phyloP scores from a whole-genome alignment of 2,888 invertebrate species.

The Flabesymbios commensalis region DNA sequence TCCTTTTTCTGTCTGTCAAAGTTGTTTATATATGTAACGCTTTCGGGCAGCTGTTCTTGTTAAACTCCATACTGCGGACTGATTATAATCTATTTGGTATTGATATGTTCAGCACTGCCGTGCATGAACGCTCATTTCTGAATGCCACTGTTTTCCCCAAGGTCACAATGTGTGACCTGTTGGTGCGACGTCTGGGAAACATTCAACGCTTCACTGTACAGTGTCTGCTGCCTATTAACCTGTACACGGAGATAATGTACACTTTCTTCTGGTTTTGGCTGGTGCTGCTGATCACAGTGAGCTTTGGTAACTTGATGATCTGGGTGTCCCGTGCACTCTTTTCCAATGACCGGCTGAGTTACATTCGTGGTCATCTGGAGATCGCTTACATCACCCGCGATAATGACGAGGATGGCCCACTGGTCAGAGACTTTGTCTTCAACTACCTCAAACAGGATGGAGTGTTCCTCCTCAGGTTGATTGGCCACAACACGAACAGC shows the following conservation, averaged over 20 bases:
- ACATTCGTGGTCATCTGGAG: constrained; percentile 47
- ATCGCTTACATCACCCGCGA: background rate
- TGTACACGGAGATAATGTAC: constrained; percentile 32
- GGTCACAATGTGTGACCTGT: constrained; percentile 17
- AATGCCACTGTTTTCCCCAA: constrained; percentile 10
- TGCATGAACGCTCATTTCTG: background rate
- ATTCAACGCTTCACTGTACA: constrained; percentile 47
- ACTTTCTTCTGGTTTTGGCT: constrained; percentile 46
- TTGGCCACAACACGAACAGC: constrained; percentile 28
- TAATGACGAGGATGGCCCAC: background rate
- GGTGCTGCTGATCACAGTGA: constrained; percentile 45
- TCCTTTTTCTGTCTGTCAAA: constrained; percentile 10
- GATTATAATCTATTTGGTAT: constrained; percentile 7
- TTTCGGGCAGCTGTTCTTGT: constrained; percentile 17
- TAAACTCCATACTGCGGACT: constrained; percentile 6
- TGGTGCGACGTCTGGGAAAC: constrained; percentile 47
- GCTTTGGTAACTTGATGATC: constrained; percentile 45
- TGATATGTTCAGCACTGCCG: background rate
- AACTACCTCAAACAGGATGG: constrained; percentile 26
- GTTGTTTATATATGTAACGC: constrained; percentile 12
- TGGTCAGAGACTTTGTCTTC: constrained; percentile 29
- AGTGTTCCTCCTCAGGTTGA: constrained; percentile 26
- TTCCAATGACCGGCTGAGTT: constrained; percentile 25
- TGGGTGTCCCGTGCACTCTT: constrained; percentile 39
- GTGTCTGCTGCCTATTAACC: constrained; percentile 45